These are phyloP conservation scores for Eublepharis macularius DNA, from an alignment of 2,113 vertebrate genomes.

Conservation along the genomic window DNA sequence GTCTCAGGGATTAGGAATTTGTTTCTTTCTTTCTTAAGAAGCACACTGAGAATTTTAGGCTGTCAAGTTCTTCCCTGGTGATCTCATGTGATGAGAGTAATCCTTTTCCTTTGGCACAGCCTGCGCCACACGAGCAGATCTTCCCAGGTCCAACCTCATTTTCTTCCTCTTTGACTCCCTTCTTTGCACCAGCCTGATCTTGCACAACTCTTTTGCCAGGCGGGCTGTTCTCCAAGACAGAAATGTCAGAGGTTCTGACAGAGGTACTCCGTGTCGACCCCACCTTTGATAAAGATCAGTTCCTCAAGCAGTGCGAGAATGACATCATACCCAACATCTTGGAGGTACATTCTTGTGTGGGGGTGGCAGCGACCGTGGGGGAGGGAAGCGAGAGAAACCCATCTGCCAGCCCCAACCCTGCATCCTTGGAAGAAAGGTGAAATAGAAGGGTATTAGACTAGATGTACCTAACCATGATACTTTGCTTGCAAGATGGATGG, in stretches of 20 bases:
- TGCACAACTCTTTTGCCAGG: constrained; percentile 69
- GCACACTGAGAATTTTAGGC: not conserved
- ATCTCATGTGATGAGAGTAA: not conserved
- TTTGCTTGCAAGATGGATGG: too few relatives aligned
- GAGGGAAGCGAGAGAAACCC: too few relatives aligned
- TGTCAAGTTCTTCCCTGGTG: not conserved
- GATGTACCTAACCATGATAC: too few relatives aligned
- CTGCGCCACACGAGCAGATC: rapidly evolving
- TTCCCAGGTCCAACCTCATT: not conserved
- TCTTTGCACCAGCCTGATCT: rapidly evolving
- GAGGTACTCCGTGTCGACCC: constrained; percentile 94
- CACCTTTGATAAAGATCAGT: constrained; percentile 90
- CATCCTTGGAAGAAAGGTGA: too few relatives aligned
- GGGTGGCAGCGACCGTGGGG: not conserved
- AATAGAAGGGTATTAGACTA: too few relatives aligned
- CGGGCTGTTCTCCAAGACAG: constrained; percentile 94
- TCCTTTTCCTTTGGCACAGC: not conserved
- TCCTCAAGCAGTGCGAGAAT: constrained; percentile 88
- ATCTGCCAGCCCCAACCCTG: too few relatives aligned
- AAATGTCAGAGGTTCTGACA: constrained; percentile 95
- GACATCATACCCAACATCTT: constrained; percentile 97
- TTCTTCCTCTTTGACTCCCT: rapidly evolving
- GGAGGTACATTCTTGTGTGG: constrained; percentile 76
- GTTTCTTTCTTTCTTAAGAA: not conserved
- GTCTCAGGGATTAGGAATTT: not conserved